Percentiles rank a stretch among this genome's conserved stretches.
phyloP scores from a whole-genome alignment of 1,140 invertebrate species.

The Heliconius melpomene region DNA sequence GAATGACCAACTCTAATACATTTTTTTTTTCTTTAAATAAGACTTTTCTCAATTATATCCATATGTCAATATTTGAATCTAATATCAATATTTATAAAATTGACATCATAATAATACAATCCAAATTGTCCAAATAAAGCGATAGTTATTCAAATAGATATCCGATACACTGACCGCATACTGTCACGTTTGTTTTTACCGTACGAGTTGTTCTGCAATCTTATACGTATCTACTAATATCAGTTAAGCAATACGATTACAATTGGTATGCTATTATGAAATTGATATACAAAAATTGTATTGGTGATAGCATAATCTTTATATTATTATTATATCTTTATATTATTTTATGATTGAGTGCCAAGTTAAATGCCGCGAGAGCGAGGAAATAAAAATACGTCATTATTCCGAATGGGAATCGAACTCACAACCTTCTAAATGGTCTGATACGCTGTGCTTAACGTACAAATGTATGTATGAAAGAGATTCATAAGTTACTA shows the following conservation, averaged over 20 bases:
- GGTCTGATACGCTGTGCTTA: too few species aligned
- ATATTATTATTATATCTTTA: background rate
- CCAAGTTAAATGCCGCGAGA: too few species aligned
- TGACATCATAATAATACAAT: background rate
- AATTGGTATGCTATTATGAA: background rate
- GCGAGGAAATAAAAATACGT: too few species aligned
- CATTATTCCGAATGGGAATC: too few species aligned
- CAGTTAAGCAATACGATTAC: background rate
- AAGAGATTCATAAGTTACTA: too few species aligned
- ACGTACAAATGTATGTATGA: too few species aligned
- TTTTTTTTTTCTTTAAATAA: background rate
- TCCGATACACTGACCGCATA: background rate
- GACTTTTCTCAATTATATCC: background rate
- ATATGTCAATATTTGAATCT: background rate
- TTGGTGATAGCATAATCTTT: background rate
- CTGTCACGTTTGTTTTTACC: background rate
- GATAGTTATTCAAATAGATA: conserved; percentile 5
- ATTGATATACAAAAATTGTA: background rate
- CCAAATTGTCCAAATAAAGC: background rate
- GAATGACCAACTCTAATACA: background rate
- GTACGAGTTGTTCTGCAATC: background rate
- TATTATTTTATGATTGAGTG: too few species aligned
- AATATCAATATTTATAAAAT: background rate
- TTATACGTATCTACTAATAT: background rate
- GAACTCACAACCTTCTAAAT: too few species aligned